phyloP scores from a whole-genome alignment of 2,888 invertebrate species.

The Cyaniris semiargus region DNA sequence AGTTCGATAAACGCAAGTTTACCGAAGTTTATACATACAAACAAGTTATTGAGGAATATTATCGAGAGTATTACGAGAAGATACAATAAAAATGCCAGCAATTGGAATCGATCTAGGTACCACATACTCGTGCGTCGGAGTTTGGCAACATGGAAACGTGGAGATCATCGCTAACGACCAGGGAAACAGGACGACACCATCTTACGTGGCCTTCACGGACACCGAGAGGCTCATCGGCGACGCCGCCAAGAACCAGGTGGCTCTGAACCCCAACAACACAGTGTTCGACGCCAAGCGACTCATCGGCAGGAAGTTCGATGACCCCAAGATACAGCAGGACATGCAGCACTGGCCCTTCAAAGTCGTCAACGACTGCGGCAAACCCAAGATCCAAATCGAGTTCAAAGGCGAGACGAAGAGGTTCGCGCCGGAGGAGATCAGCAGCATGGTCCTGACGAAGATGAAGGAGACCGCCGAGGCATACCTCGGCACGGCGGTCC shows the following conservation, averaged over 20 bases:
- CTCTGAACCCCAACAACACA: slow-evolving; percentile 87
- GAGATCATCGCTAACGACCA: slow-evolving; percentile 94
- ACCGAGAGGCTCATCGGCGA: slow-evolving; percentile 91
- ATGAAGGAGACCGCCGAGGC: slow-evolving; percentile 86
- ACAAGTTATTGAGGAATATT: slow-evolving; percentile 33
- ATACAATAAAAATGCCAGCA: slow-evolving; percentile 60
- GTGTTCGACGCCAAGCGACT: slow-evolving; percentile 89
- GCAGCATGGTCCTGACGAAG: slow-evolving; percentile 82
- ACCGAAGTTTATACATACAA: slow-evolving; percentile 35
- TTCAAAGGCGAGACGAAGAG: slow-evolving; percentile 83
- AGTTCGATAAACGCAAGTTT: slow-evolving; percentile 29
- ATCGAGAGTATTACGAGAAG: slow-evolving; percentile 34
- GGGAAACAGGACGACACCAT: slow-evolving; percentile 92
- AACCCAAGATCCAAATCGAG: slow-evolving; percentile 85
- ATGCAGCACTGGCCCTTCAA: slow-evolving; percentile 92
- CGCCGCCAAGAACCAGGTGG: slow-evolving; percentile 92
- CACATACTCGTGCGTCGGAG: slow-evolving; percentile 92
- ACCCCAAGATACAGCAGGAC: slow-evolving; percentile 87
- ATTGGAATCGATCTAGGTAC: slow-evolving; percentile 87
- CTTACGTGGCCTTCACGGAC: slow-evolving; percentile 93
- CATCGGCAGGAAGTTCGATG: slow-evolving; percentile 89
- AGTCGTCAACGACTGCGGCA: slow-evolving; percentile 83
- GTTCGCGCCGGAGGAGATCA: slow-evolving; percentile 86
- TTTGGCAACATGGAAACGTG: slow-evolving; percentile 90
- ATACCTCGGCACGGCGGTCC: slow-evolving; percentile 83